Evolutionary conservation across 30 jellyfish, hydroid and myxozoan genomes (phyloP).

Genomic region (Turritopsis dohrnii): DNA sequence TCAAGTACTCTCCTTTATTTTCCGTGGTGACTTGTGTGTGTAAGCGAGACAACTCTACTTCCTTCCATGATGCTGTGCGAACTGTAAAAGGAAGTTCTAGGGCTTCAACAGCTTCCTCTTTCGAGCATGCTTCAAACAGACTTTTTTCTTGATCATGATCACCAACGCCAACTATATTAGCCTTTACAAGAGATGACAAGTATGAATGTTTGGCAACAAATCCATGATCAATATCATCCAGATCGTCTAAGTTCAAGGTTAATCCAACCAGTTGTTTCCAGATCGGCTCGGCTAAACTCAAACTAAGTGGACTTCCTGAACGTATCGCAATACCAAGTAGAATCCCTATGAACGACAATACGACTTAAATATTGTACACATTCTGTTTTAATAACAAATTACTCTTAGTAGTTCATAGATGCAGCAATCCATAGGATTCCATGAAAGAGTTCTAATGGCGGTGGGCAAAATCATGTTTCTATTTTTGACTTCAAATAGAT

Average conservation of each 20-base stretch:
- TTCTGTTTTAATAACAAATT: too few relatives aligned
- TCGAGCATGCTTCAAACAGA: neutral
- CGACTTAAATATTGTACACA: too few relatives aligned
- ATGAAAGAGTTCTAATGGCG: too few relatives aligned
- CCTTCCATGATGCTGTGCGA: conserved; percentile 38
- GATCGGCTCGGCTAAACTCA: conserved; percentile 76
- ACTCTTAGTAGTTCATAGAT: too few relatives aligned
- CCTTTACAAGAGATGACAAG: neutral
- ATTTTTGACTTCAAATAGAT: too few relatives aligned
- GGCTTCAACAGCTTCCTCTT: conserved; percentile 33
- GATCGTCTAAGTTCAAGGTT: conserved; percentile 54
- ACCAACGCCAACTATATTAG: neutral
- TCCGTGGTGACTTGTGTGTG: conserved; percentile 40
- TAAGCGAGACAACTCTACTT: conserved; percentile 30
- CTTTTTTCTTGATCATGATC: conserved; percentile 35
- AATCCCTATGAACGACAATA: conserved; percentile 60
- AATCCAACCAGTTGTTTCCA: conserved; percentile 81
- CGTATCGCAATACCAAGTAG: conserved; percentile 76
- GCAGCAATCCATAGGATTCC: too few relatives aligned
- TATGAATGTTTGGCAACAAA: conserved; percentile 51
- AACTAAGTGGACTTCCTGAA: conserved; percentile 77
- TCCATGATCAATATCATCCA: conserved; percentile 63
- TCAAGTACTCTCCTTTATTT: conserved; percentile 46
- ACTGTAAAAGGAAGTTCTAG: conserved; percentile 58
- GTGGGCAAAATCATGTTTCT: too few relatives aligned